Evolutionary conservation across 2,797 vertebrate genomes (phyloP).

Genomic region (Chaunax sp.): DNA sequence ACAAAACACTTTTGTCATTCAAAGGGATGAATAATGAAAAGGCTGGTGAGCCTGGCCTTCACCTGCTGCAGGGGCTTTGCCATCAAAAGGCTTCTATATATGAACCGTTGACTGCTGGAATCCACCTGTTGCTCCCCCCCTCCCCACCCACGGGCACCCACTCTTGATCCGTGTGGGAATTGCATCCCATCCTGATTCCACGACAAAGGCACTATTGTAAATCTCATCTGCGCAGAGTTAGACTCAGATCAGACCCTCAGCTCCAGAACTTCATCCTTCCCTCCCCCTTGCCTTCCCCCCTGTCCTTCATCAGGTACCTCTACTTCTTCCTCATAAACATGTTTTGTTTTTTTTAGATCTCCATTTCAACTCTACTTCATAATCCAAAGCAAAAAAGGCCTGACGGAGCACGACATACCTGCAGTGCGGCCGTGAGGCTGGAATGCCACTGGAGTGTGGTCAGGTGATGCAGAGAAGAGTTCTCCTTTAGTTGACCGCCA

Average conservation of each 20-base stretch:
- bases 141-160: neutral
- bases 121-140: constrained; percentile 40
- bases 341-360: neutral
- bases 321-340: neutral
- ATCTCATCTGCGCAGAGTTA: constrained; percentile 40
- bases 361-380: constrained; percentile 3
- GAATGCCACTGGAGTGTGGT: constrained; percentile 17
- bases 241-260: constrained; percentile 17
- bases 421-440: constrained; percentile 15
- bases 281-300: neutral
- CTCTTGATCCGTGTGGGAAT: constrained; percentile 59
- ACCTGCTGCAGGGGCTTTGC: constrained; percentile 18
- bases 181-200: constrained; percentile 44
- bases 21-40: constrained; percentile 37
- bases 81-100: constrained; percentile 19
- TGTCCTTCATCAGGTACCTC: neutral
- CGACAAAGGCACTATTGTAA: constrained; percentile 75
- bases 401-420: constrained; percentile 39
- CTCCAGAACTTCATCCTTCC: constrained; percentile 2
- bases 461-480: constrained; percentile 28
- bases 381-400: constrained; percentile 11
- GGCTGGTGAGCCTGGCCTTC: neutral
- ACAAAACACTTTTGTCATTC: constrained; percentile 36
- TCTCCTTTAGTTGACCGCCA: constrained; percentile 33
- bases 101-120: constrained; percentile 35